Conservation (phyloP, 2,888 invertebrate species). For the Hydrotaea diabolus region DNA sequence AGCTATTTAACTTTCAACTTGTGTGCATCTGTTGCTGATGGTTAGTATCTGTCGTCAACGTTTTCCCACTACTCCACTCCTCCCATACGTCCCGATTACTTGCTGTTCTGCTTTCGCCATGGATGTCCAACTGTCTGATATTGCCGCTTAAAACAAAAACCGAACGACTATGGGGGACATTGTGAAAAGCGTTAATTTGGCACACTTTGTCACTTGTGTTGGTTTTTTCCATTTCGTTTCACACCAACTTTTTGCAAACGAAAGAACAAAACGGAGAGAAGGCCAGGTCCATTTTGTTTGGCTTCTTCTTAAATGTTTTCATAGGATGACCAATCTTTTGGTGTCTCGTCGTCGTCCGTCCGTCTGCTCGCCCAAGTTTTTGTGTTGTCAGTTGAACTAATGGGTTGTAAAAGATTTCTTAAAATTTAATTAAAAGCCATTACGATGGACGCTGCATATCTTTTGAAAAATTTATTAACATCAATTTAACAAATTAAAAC, state of each 20-base stretch:
- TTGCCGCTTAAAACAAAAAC: conserved; percentile 49
- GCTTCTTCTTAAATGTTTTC: conserved; percentile 57
- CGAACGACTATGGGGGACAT: conserved; percentile 34
- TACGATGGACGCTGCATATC: conserved; percentile 50
- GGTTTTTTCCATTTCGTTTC: conserved; percentile 16
- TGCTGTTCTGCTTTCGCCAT: neutral
- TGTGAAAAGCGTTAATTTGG: conserved; percentile 67
- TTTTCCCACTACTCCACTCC: conserved; percentile 47
- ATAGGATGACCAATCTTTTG: conserved; percentile 48
- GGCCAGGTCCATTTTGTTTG: conserved; percentile 55
- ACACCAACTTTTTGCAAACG: conserved; percentile 20
- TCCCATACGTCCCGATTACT: too few species aligned
- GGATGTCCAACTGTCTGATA: conserved; percentile 57
- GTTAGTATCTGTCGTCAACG: conserved; percentile 65
- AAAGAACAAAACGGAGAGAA: conserved; percentile 5
- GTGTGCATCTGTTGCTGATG: conserved; percentile 65
- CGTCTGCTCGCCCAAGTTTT: neutral
- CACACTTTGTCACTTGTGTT: conserved; percentile 65
- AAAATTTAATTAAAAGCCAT: conserved; percentile 68
- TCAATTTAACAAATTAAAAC: conserved; percentile 64
- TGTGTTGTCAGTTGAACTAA: conserved; percentile 62
- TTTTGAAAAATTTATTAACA: conserved; percentile 56
- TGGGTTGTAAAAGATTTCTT: conserved; percentile 67
- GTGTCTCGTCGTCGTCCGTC: neutral
- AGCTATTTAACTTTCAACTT: conserved; percentile 67